Base-by-base conservation (phyloP, 2,888 invertebrate genomes). In the Micoletzkya japonica region DNA sequence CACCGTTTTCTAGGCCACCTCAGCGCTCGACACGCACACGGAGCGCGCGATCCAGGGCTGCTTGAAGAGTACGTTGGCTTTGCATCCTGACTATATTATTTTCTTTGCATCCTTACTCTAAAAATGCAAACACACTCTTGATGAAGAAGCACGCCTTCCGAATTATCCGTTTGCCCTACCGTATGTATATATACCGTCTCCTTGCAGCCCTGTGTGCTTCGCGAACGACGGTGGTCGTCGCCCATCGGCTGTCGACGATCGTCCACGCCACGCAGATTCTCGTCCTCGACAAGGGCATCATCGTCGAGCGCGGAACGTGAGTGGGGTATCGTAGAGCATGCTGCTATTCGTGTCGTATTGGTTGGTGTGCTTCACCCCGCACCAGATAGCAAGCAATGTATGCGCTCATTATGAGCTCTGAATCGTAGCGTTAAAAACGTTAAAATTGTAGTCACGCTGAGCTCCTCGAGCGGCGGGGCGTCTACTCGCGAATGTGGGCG, bases 241-340 rank as follows among this genome's bases (percentile, higher is more conserved):
- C 97, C 0, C 96, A 97, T 87, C 90, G 88, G 10, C 81, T 97
- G 59, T 95, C 95, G 0, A 97, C 96, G 0, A 91, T 97, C 72
- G 93, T 95, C 76, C 92, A 95, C 86, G 94, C 95, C 0, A 92
- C 96, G 88, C 92, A 94, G 87, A 97, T 97, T 82, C 87, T 96
- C 6, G 96, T 97, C 0, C 87, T 97, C 50, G 91, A 91, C 84
- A 93, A 95, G 1, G 96, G 97, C 2, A 90, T 91, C 86, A 93
- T 97, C 76, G 90, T 92, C 2, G 96, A 97, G 87, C 89, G 93
- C 74, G 97, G 96, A 86, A 91, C 90, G 88, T 92, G 89, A 86
- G 89, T 68, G 7, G 39, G 2, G 24, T 4, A 28, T 64, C 52
- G 36, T 24, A 30, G n/a, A n/a, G n/a, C 10, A 44, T 44, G 20